A percentile compares a stretch with the other conserved stretches of the same genome.
These are phyloP conservation scores for Ceratotherium simum DNA, from an alignment of 2,113 vertebrate genomes.

Conservation along the genomic window DNA sequence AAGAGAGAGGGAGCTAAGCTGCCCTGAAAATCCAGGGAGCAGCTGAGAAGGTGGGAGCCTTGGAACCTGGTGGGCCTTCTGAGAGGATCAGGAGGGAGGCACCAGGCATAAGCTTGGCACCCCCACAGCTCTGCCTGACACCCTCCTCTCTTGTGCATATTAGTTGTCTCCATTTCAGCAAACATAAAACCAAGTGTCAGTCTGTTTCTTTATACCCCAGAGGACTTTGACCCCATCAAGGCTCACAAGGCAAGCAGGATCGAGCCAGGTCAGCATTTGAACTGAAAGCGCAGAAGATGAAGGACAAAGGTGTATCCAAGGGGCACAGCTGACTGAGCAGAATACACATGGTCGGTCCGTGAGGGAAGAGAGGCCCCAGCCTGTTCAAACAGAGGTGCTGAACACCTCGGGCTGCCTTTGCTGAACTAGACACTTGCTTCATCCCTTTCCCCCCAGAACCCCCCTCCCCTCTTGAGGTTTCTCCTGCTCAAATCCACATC, in stretches of 20 bases:
- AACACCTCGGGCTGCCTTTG: neutral
- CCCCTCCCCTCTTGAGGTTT: neutral
- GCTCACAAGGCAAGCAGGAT: conserved; percentile 71
- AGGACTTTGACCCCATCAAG: conserved; percentile 63
- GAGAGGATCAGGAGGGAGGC: neutral
- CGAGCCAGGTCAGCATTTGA: conserved; percentile 73
- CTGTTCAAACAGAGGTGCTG: conserved; percentile 54
- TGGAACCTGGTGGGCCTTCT: neutral
- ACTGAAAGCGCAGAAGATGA: conserved; percentile 67
- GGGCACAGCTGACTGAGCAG: conserved; percentile 73
- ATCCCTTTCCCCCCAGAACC: neutral
- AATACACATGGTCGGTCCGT: neutral
- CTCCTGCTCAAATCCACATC: neutral
- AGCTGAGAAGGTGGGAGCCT: neutral
- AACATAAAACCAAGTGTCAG: conserved; percentile 54
- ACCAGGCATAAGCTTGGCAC: neutral
- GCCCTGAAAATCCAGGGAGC: neutral
- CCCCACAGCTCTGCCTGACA: neutral
- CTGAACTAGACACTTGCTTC: neutral
- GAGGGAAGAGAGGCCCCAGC: conserved; percentile 36
- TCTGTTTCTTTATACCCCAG: conserved; percentile 38
- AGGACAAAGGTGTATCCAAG: conserved; percentile 76
- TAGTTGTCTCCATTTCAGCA: conserved; percentile 37
- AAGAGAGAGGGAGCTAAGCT: neutral
- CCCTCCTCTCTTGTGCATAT: neutral